These are phyloP conservation scores for Chaetodon auriga DNA, from an alignment of 2,113 vertebrate genomes.

Conservation along the genomic window DNA sequence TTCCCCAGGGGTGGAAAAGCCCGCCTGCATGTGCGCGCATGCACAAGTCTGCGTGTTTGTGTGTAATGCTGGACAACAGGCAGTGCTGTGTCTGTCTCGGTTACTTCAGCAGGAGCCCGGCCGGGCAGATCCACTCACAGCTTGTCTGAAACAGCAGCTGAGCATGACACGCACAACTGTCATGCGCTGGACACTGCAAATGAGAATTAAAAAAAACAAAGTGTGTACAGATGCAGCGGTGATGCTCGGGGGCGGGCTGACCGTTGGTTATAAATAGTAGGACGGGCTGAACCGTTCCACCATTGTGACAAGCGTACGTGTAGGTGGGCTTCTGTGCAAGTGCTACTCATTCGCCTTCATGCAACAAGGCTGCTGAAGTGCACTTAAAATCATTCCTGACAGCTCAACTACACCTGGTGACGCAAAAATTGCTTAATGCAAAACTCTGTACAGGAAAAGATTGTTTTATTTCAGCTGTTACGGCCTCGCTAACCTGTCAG, in stretches of 20 bases:
- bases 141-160: constrained; percentile 46
- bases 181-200: neutral
- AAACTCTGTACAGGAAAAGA: neutral
- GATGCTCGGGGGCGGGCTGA: neutral
- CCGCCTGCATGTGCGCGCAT: constrained; percentile 14
- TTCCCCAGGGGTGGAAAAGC: constrained; percentile 62
- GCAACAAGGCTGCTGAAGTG: neutral
- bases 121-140: constrained; percentile 51
- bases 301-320: neutral
- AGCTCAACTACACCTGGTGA: neutral
- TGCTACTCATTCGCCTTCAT: neutral
- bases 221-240: neutral
- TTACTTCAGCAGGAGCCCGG: constrained; percentile 49
- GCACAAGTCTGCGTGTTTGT: constrained; percentile 40
- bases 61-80: constrained; percentile 54
- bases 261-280: neutral
- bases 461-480: neutral
- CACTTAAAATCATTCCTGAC: neutral
- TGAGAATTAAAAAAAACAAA: neutral
- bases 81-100: constrained; percentile 63
- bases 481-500: constrained; percentile 3
- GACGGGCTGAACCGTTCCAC: neutral
- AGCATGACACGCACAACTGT: constrained; percentile 34
- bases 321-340: neutral
- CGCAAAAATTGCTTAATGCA: neutral